Evolutionary conservation across 2,113 vertebrate species (phyloP).

Genomic region (Pogona vitticeps): DNA sequence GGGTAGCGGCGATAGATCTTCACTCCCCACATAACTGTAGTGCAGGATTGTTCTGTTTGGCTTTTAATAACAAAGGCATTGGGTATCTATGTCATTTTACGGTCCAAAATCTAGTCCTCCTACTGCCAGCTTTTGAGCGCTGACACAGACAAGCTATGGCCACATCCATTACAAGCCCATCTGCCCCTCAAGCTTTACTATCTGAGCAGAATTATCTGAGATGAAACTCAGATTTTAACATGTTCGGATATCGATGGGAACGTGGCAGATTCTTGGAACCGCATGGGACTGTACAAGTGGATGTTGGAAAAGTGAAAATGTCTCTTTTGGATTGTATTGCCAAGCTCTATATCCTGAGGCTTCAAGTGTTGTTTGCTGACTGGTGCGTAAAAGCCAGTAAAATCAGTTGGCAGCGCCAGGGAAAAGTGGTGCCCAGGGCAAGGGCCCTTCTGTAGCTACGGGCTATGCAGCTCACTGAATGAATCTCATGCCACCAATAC

Average conservation of each 20-base stretch:
- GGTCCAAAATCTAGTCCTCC: not conserved
- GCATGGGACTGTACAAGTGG: not conserved
- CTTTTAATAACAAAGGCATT: not conserved
- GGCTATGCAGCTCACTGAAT: not conserved
- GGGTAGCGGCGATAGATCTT: not conserved
- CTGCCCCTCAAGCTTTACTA: not conserved
- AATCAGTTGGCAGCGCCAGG: not conserved
- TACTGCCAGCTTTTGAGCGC: not conserved
- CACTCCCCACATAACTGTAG: not conserved
- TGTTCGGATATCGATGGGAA: not conserved
- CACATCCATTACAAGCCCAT: not conserved
- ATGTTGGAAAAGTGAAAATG: not conserved
- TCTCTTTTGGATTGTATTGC: not conserved
- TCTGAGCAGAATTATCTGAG: not conserved
- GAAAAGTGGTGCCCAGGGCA: not conserved
- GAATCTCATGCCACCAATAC: not conserved
- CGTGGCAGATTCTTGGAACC: not conserved
- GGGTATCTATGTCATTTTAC: not conserved
- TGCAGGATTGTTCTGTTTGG: not conserved
- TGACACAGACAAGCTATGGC: not conserved
- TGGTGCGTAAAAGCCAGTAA: not conserved
- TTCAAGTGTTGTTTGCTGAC: not conserved
- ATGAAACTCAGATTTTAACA: not conserved
- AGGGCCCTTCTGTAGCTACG: not conserved
- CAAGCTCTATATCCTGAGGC: not conserved